Percentiles rank a stretch among this genome's conserved stretches.
phyloP scores from a whole-genome alignment of 1,140 invertebrate species.

The Babylonia areolata region DNA sequence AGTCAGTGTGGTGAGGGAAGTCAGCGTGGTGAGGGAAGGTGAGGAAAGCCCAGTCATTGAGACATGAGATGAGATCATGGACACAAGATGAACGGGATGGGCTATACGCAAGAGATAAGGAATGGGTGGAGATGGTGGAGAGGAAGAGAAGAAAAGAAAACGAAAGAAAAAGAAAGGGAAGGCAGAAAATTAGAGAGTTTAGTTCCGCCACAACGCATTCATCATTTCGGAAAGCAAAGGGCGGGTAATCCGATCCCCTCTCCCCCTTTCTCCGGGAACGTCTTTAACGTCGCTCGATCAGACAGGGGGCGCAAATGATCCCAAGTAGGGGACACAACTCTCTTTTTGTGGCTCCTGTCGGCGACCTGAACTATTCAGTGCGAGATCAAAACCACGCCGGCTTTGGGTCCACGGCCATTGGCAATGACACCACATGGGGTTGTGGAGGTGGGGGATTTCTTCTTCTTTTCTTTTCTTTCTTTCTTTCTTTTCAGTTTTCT shows the following conservation, averaged over 20 bases:
- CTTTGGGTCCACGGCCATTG: not conserved
- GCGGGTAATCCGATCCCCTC: conserved; percentile 12
- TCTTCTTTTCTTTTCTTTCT: not conserved
- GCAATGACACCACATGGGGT: conserved; percentile 7
- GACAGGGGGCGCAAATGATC: conserved; percentile 23
- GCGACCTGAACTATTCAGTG: not conserved
- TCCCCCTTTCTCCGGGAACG: not conserved
- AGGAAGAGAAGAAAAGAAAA: too few species aligned
- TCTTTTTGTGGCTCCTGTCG: not conserved
- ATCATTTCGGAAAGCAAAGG: not conserved
- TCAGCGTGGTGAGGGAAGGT: too few species aligned
- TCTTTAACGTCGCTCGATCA: conserved; percentile 22
- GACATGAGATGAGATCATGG: too few species aligned
- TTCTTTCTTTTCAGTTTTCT: not conserved
- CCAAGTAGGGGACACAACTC: conserved; percentile 8
- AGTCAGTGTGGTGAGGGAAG: too few species aligned
- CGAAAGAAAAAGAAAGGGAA: too few species aligned
- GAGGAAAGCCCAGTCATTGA: too few species aligned
- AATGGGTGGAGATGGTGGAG: too few species aligned
- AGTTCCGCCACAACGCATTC: conserved; percentile 1
- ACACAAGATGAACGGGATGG: too few species aligned
- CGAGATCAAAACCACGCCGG: conserved; percentile 8
- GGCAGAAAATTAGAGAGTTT: conserved; percentile 12
- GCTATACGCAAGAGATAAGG: too few species aligned
- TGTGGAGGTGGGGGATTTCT: not conserved